Evolutionary conservation across 2,888 invertebrate species (phyloP).

Genomic region (Sarcophaga caerulescens): DNA sequence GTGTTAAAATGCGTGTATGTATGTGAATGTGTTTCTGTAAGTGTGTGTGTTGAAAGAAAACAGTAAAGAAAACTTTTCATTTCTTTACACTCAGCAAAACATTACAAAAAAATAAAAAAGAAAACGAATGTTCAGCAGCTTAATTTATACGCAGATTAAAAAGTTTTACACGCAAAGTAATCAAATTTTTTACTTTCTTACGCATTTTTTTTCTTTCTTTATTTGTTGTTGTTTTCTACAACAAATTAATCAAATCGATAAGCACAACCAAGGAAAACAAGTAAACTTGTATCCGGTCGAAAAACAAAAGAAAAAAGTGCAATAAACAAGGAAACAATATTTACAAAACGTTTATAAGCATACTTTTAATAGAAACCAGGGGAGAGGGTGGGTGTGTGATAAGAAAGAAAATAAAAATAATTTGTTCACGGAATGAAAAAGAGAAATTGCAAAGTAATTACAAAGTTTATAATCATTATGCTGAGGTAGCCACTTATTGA

Average conservation of each 20-base stretch:
- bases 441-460: no score
- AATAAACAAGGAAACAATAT: neutral
- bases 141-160: constrained; percentile 35
- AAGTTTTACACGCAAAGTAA: constrained; percentile 40
- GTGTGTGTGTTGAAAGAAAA: neutral
- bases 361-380: neutral
- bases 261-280: neutral
- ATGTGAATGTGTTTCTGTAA: no score
- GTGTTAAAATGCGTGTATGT: neutral
- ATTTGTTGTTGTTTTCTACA: neutral
- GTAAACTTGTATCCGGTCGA: neutral
- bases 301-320: no score
- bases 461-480: no score
- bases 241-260: constrained; percentile 34
- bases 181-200: neutral
- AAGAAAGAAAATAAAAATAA: neutral
- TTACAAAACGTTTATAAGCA: neutral
- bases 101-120: neutral
- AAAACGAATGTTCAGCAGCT: neutral
- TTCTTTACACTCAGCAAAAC: constrained; percentile 48
- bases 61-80: constrained; percentile 8
- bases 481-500: no score
- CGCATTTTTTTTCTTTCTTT: no score
- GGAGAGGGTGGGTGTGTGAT: no score
- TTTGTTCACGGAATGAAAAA: neutral